Evolutionary conservation across 2,888 invertebrate genomes (phyloP).

Genomic region (Microplitis manilae): DNA sequence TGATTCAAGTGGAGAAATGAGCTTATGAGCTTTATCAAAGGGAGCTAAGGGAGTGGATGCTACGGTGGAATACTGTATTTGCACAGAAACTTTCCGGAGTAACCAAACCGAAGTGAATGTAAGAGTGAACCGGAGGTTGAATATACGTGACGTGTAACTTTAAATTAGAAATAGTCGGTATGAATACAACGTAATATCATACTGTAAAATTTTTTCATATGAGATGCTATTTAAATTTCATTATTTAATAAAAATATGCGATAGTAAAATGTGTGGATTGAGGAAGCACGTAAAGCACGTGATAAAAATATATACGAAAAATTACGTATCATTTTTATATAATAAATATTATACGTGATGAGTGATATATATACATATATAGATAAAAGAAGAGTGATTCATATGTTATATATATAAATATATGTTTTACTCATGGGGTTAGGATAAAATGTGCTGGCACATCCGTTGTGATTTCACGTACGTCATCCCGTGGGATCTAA

Average conservation of each 20-base stretch:
- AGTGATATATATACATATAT: background rate
- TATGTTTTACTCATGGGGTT: background rate
- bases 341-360: background rate
- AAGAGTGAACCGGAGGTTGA: conserved; percentile 1
- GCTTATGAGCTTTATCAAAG: background rate
- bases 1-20: background rate
- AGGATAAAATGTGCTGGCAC: background rate
- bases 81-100: no score
- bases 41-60: background rate
- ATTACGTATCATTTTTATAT: no score
- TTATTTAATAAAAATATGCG: background rate
- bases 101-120: no score
- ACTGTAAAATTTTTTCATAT: background rate
- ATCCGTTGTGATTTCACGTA: background rate
- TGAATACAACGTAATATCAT: background rate
- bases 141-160: conserved; percentile 10
- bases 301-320: background rate
- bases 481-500: background rate
- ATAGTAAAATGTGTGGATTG: background rate
- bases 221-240: background rate
- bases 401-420: background rate
- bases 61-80: background rate
- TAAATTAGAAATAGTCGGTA: background rate
- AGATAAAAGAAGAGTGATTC: background rate
- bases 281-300: background rate